These are phyloP conservation scores for Zoanthus gigantus DNA, from an alignment of 92 coral and sea anemone genomes.

Conservation along the genomic window DNA sequence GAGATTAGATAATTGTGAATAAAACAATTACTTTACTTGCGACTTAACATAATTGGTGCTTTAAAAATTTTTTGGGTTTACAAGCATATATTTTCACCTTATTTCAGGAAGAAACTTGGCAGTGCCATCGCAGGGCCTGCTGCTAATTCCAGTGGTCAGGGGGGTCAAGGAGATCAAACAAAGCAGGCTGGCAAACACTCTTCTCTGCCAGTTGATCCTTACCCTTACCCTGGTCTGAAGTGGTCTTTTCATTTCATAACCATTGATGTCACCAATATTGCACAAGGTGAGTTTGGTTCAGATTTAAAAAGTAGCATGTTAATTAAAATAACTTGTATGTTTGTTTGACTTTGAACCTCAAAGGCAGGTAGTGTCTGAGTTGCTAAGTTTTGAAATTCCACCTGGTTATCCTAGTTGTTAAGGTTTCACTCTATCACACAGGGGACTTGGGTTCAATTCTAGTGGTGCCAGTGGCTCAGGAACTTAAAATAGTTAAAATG, in stretches of 20 bases:
- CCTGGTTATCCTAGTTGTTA: too few relatives aligned
- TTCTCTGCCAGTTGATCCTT: slow-evolving; percentile 80
- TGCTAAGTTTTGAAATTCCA: too few relatives aligned
- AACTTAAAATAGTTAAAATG: too few relatives aligned
- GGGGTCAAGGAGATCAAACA: slow-evolving; percentile 43
- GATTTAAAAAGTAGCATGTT: not conserved
- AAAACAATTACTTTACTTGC: too few relatives aligned
- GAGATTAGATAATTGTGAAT: too few relatives aligned
- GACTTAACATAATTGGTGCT: too few relatives aligned
- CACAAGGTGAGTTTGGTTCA: slow-evolving; percentile 65
- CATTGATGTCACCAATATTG: slow-evolving; percentile 89
- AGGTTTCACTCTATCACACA: too few relatives aligned
- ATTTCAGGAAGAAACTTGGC: slow-evolving; percentile 89
- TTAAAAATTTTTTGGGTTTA: not conserved
- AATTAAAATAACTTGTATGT: too few relatives aligned
- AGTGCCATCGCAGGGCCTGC: slow-evolving; percentile 95
- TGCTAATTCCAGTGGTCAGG: slow-evolving; percentile 56
- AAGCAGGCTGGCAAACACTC: slow-evolving; percentile 77
- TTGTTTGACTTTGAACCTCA: too few relatives aligned
- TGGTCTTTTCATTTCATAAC: slow-evolving; percentile 72
- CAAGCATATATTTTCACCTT: not conserved
- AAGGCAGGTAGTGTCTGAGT: too few relatives aligned
- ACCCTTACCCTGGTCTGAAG: slow-evolving; percentile 79
- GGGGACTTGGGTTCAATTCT: too few relatives aligned
- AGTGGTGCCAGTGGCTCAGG: too few relatives aligned